These are phyloP conservation scores for Hoplodrina blanda DNA, from an alignment of 2,888 invertebrate species.

Conservation along the genomic window DNA sequence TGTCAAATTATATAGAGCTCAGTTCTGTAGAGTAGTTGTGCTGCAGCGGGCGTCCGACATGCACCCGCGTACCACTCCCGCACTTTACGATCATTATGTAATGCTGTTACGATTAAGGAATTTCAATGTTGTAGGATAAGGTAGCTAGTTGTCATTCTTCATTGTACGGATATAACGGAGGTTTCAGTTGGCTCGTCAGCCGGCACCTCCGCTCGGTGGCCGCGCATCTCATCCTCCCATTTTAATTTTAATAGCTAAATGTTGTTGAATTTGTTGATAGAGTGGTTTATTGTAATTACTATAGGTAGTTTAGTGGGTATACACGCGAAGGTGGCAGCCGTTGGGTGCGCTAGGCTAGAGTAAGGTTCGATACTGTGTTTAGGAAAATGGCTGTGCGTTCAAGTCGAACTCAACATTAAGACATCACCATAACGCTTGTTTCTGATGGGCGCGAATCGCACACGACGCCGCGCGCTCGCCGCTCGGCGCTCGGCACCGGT, in stretches of 20 bases:
- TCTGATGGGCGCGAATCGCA: slow-evolving; percentile 73
- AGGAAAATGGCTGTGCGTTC: slow-evolving; percentile 88
- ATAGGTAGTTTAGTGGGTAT: slow-evolving; percentile 84
- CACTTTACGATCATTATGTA: slow-evolving; percentile 63
- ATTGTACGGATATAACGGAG: slow-evolving; percentile 61
- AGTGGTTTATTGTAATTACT: slow-evolving; percentile 87
- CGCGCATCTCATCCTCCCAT: slow-evolving; percentile 78
- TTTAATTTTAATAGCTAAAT: slow-evolving; percentile 90
- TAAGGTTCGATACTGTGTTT: slow-evolving; percentile 84
- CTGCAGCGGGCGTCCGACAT: slow-evolving; percentile 27
- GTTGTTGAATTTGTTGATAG: slow-evolving; percentile 90
- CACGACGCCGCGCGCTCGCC: slow-evolving; percentile 66
- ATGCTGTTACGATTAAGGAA: slow-evolving; percentile 77
- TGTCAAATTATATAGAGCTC: slow-evolving; percentile 67
- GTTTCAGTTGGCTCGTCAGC: slow-evolving; percentile 54
- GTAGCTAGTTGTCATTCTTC: slow-evolving; percentile 83
- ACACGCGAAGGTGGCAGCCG: slow-evolving; percentile 81
- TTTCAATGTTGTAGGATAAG: slow-evolving; percentile 84
- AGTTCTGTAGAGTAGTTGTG: slow-evolving; percentile 54
- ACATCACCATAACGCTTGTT: slow-evolving; percentile 72
- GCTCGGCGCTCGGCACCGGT: slow-evolving; percentile 31
- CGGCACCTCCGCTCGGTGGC: slow-evolving; percentile 44
- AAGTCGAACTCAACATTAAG: slow-evolving; percentile 84
- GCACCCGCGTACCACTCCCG: slow-evolving; percentile 56
- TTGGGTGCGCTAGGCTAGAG: slow-evolving; percentile 82